Conservation (phyloP, 1,140 invertebrate species). For the Paracyclopina nana region DNA sequence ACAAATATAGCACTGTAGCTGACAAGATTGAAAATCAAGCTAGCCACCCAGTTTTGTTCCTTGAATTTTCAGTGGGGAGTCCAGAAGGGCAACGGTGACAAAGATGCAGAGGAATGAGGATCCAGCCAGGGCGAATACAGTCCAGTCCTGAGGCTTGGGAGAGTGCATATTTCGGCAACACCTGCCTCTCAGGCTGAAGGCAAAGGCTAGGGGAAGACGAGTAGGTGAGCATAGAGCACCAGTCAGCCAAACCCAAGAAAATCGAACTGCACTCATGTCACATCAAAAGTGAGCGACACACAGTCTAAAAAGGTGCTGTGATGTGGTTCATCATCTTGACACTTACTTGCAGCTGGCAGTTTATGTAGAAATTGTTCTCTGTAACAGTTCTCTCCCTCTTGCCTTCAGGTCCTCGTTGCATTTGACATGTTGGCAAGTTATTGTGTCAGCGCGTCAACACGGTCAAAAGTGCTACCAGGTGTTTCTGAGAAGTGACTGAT, state of each 20-base stretch:
- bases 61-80: neutral
- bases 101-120: neutral
- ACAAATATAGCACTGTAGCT: conserved; percentile 74
- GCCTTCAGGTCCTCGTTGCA: too few species aligned
- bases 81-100: neutral
- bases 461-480: too few species aligned
- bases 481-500: too few species aligned
- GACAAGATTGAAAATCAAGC: conserved; percentile 45
- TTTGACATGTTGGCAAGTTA: too few species aligned
- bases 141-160: neutral
- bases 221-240: neutral
- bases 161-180: neutral
- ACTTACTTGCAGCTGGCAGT: too few species aligned
- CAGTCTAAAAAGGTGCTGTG: too few species aligned
- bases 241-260: neutral
- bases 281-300: too few species aligned
- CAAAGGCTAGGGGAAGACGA: neutral
- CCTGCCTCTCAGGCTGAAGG: neutral
- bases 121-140: neutral
- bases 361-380: too few species aligned
- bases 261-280: too few species aligned
- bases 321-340: too few species aligned
- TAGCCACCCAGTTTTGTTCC: conserved; percentile 28
- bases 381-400: too few species aligned
- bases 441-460: too few species aligned